Percentiles rank a stretch among this genome's conserved stretches.
phyloP scores from a whole-genome alignment of 30 jellyfish, hydroid and myxozoan species.

The Clytia hemisphaerica region DNA sequence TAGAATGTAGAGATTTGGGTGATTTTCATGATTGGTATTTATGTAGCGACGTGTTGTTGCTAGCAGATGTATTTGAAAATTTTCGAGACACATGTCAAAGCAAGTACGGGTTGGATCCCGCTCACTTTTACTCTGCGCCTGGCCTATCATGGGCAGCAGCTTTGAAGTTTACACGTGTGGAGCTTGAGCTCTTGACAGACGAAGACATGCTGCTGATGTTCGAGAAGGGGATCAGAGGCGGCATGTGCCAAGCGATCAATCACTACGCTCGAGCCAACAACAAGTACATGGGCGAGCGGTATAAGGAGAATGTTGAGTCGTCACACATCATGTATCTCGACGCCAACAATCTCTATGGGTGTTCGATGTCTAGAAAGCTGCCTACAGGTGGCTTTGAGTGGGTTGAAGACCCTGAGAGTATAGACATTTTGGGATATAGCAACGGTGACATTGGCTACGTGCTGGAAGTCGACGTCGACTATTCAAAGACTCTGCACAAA shows the following conservation, averaged over 20 bases:
- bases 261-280: not conserved
- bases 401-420: conserved; percentile 28
- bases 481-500: conserved; percentile 47
- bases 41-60: conserved; percentile 10
- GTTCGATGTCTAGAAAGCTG: conserved; percentile 59
- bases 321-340: conserved; percentile 42
- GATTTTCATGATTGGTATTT: not conserved
- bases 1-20: not conserved
- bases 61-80: conserved; percentile 43
- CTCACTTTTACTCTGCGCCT: conserved; percentile 37
- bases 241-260: not conserved
- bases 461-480: conserved; percentile 53
- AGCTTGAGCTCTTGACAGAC: conserved; percentile 9
- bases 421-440: not conserved
- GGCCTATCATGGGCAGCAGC: conserved; percentile 46
- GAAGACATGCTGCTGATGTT: conserved; percentile 1
- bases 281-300: not conserved
- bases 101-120: conserved; percentile 37
- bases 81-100: conserved; percentile 14
- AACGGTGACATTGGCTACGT: conserved; percentile 44
- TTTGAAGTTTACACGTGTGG: not conserved
- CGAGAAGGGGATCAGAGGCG: conserved; percentile 34
- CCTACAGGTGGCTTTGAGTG: conserved; percentile 51
- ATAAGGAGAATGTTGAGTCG: conserved; percentile 20
- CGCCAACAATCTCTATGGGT: conserved; percentile 58